Evolutionary conservation across 92 coral and sea anemone species (phyloP).

Genomic region (Paramuricea clavata): DNA sequence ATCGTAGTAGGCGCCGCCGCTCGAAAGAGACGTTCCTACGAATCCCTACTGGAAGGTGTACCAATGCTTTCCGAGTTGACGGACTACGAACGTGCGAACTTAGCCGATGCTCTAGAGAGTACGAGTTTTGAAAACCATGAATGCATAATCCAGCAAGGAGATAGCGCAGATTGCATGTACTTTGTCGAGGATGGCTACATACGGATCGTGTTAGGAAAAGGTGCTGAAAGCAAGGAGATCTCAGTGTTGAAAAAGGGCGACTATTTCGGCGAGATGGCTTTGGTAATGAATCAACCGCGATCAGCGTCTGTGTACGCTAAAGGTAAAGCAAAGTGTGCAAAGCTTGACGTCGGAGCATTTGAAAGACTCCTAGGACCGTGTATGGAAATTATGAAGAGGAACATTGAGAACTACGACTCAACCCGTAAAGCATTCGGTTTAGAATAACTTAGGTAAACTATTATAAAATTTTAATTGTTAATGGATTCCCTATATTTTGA

Average conservation of each 20-base stretch:
- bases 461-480: neutral
- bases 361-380: conserved; percentile 97
- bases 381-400: conserved; percentile 97
- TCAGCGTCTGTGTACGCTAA: conserved; percentile 92
- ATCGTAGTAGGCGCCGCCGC: conserved; percentile 97
- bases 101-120: conserved; percentile 95
- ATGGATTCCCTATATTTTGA: neutral
- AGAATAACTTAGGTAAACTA: conserved; percentile 25
- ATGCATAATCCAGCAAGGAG: conserved; percentile 87
- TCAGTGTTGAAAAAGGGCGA: conserved; percentile 82
- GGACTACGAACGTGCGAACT: conserved; percentile 89
- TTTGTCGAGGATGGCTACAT: conserved; percentile 91
- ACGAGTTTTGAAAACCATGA: conserved; percentile 80
- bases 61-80: conserved; percentile 86
- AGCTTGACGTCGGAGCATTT: conserved; percentile 86
- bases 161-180: conserved; percentile 98
- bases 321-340: conserved; percentile 83
- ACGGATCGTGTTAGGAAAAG: conserved; percentile 79
- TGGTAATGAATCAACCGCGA: conserved; percentile 94
- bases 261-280: conserved; percentile 93
- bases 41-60: conserved; percentile 82
- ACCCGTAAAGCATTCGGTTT: conserved; percentile 90
- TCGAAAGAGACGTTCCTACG: conserved; percentile 86
- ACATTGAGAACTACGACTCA: conserved; percentile 84
- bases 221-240: conserved; percentile 78